Base-by-base conservation (phyloP, 2,797 vertebrate genomes). In the Carcharodon carcharias region DNA sequence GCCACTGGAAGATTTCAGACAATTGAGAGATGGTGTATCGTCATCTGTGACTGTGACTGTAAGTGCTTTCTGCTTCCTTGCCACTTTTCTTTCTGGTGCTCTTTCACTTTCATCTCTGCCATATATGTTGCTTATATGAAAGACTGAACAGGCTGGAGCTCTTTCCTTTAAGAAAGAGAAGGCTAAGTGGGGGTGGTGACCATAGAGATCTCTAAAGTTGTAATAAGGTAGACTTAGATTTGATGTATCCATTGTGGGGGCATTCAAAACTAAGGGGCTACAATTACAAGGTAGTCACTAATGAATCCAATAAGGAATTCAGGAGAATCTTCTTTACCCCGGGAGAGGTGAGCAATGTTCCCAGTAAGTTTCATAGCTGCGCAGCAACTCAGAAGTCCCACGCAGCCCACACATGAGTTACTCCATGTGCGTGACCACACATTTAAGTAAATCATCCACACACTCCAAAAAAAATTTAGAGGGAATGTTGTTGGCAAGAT, bases 21-120 rank as follows among this genome's bases (percentile, higher is more conserved):
- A 45, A 67, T 26, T 94, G 92, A 94, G 16, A 65, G 92, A 94
- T 45, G 61, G 23, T 45, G 63, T 26, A 5, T 9, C 40, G 14
- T 94, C 65, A 50, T 21, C 18, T 94, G 92, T 94, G 63, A 45
- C 63, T 65, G 92, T 63, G 92, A 94, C 61, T 12, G 92, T 65
- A 94, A 94, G 73, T 95, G 73, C 65, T 71, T 61, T 96, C 54
- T 96, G 50, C 73, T 95, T 95, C 54, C n/a, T 65, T 11, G 26
- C 71, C 50, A 4, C 71, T 95, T 95, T 45, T 50, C 54, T 45
- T 50, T 3, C 31, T 73, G 23, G 1, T 6, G 23, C 50, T 73
- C 0, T 63, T 94, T 94, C 23, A 71, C 45, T 31, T 95, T 95
- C 9, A 28, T n/a, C 88, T 91, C 87, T 45, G 96, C 96, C 77